Evolutionary conservation across 1,140 invertebrate genomes (phyloP).

Genomic region (Grapholita molesta): DNA sequence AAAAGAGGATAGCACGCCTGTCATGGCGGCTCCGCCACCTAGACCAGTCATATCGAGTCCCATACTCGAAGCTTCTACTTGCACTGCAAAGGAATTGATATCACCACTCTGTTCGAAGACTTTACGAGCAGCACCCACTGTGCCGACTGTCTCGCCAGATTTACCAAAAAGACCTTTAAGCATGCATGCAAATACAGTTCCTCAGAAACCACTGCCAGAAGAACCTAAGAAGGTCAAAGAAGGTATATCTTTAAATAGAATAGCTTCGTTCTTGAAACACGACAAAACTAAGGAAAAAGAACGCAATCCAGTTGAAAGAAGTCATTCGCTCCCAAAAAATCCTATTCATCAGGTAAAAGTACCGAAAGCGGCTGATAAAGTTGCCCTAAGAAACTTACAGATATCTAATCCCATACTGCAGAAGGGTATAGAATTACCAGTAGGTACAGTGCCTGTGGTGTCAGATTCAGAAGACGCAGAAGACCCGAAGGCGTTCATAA

Average conservation of each 20-base stretch:
- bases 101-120: slow-evolving; percentile 76
- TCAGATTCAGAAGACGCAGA: slow-evolving; percentile 73
- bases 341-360: slow-evolving; percentile 80
- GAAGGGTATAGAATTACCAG: slow-evolving; percentile 81
- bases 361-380: slow-evolving; percentile 83
- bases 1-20: slow-evolving; percentile 46
- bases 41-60: slow-evolving; percentile 89
- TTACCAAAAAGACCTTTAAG: slow-evolving; percentile 73
- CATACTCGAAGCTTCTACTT: slow-evolving; percentile 87
- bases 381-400: slow-evolving; percentile 84
- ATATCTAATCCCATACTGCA: slow-evolving; percentile 90
- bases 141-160: slow-evolving; percentile 62
- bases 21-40: slow-evolving; percentile 67
- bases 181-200: slow-evolving; percentile 67
- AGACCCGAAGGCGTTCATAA: slow-evolving; percentile 79
- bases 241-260: slow-evolving; percentile 83
- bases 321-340: slow-evolving; percentile 79
- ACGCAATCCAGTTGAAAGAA: slow-evolving; percentile 77
- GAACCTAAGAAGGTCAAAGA: slow-evolving; percentile 78
- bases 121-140: slow-evolving; percentile 77
- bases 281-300: slow-evolving; percentile 79
- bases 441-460: slow-evolving; percentile 78
- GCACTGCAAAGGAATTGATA: slow-evolving; percentile 85
- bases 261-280: slow-evolving; percentile 87
- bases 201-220: slow-evolving; percentile 63